phyloP scores from a whole-genome alignment of 2,888 invertebrate genomes.

The Drosophila leonis region DNA sequence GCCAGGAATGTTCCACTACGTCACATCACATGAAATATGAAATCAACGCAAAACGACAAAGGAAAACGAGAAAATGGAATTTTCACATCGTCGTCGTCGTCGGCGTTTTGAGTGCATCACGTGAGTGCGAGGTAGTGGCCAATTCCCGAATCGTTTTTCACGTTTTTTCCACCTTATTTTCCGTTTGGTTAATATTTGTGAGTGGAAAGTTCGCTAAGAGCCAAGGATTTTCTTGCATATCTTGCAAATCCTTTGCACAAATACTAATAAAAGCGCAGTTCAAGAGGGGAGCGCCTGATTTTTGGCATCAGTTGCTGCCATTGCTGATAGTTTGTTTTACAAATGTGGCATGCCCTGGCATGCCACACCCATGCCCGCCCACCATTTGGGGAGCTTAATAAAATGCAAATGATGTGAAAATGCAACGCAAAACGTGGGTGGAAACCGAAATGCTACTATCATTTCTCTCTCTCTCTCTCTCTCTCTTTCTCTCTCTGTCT shows the following conservation, averaged over 20 bases:
- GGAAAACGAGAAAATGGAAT: not conserved
- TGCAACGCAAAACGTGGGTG: constrained; percentile 36
- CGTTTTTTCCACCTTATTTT: constrained; percentile 7
- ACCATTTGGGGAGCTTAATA: constrained; percentile 53
- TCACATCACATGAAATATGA: constrained; percentile 84
- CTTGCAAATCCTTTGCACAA: constrained; percentile 49
- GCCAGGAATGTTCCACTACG: constrained; percentile 84
- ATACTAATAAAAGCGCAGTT: constrained; percentile 47
- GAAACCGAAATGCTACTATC: constrained; percentile 62
- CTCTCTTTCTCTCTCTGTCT: not conserved
- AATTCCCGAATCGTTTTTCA: constrained; percentile 74
- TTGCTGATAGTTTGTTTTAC: constrained; percentile 56
- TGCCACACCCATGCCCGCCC: not conserved
- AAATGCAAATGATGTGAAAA: constrained; percentile 77
- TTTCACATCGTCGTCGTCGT: constrained; percentile 7
- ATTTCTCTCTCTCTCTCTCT: constrained; percentile 17
- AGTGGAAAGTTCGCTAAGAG: constrained; percentile 9
- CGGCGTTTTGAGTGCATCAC: constrained; percentile 69
- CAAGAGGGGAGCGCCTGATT: not conserved
- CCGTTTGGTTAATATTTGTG: constrained; percentile 1
- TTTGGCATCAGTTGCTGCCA: constrained; percentile 15
- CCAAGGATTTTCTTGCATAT: constrained; percentile 4
- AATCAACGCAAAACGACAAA: constrained; percentile 30
- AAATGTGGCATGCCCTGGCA: constrained; percentile 45
- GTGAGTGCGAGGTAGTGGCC: constrained; percentile 84